Conservation (phyloP, 53 echinoderm and acorn worm species). For the Mesocentrotus franciscanus region DNA sequence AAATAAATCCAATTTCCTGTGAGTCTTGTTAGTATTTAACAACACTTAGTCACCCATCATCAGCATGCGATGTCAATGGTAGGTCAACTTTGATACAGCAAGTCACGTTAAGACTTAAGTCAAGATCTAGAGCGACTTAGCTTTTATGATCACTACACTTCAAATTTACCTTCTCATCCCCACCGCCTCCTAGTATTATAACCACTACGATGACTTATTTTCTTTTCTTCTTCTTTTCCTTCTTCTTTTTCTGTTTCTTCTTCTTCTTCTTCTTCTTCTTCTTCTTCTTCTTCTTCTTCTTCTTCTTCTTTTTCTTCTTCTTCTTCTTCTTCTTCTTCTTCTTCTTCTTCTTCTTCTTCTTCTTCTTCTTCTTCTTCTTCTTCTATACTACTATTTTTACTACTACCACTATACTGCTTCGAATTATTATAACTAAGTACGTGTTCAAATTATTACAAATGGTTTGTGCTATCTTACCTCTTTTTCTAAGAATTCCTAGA, state of each 20-base stretch:
- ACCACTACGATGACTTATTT: background rate
- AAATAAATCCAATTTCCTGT: background rate
- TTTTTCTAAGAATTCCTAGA: too few relatives aligned
- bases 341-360: background rate
- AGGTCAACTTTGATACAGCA: conserved; percentile 3
- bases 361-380: background rate
- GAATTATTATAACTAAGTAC: too few relatives aligned
- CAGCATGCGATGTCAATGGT: background rate
- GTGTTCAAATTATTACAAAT: too few relatives aligned
- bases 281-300: background rate
- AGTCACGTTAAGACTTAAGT: background rate
- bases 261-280: background rate
- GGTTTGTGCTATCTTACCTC: too few relatives aligned
- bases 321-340: background rate
- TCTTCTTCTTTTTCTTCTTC: background rate
- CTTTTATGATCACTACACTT: too few relatives aligned
- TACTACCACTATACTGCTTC: background rate
- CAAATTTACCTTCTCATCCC: too few relatives aligned
- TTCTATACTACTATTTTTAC: background rate
- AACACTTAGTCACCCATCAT: conserved; percentile 14
- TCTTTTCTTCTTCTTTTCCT: background rate
- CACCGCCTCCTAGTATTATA: too few relatives aligned
- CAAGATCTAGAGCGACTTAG: too few relatives aligned
- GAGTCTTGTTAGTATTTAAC: conserved; percentile 1
- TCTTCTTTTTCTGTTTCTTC: background rate